Evolutionary conservation across 2,888 invertebrate species (phyloP).

Genomic region (Zhengitettix transpicula): DNA sequence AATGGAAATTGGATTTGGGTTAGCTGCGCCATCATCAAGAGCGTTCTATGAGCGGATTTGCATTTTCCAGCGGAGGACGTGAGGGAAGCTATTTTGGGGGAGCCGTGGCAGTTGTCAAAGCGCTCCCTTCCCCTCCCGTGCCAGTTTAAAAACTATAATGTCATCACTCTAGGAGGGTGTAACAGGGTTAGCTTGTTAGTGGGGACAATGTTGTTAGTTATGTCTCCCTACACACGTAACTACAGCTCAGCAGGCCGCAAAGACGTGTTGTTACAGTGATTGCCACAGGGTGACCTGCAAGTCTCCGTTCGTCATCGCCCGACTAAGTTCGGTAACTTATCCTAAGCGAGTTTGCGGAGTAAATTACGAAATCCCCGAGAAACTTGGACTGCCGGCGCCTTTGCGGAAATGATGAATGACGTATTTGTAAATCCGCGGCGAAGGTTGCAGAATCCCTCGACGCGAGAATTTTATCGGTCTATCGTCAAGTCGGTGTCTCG

Average conservation of each 20-base stretch:
- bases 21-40: slow-evolving; percentile 7
- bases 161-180: slow-evolving; percentile 4
- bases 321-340: too few species aligned
- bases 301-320: too few species aligned
- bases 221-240: background rate
- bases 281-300: background rate
- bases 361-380: too few species aligned
- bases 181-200: slow-evolving; percentile 6
- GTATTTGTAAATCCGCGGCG: too few species aligned
- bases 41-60: slow-evolving; percentile 13
- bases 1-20: slow-evolving; percentile 29
- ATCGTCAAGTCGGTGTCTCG: too few species aligned
- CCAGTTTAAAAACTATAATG: slow-evolving; percentile 3
- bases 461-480: too few species aligned
- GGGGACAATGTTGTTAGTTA: slow-evolving; percentile 1
- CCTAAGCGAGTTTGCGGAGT: too few species aligned
- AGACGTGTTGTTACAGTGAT: background rate
- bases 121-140: background rate
- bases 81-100: background rate
- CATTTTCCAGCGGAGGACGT: slow-evolving; percentile 10
- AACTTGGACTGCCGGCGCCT: too few species aligned
- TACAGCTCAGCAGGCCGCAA: background rate
- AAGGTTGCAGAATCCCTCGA: too few species aligned
- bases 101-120: background rate
- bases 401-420: too few species aligned